Evolutionary conservation across 2,797 vertebrate species (phyloP).

Genomic region (Onychomys torridus): DNA sequence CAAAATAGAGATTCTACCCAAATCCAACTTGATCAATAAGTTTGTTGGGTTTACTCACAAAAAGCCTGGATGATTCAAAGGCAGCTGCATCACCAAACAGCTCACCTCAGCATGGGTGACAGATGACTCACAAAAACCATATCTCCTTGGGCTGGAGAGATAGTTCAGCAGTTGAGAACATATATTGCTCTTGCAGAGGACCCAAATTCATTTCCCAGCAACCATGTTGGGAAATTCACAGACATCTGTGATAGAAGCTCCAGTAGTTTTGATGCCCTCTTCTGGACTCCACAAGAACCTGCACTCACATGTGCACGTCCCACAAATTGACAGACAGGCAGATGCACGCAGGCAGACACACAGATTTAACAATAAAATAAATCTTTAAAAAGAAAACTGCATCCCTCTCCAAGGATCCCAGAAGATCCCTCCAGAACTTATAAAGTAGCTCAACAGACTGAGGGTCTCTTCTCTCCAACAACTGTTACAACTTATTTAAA

Average conservation of each 20-base stretch:
- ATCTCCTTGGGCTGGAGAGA: background rate
- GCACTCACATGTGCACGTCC: no score
- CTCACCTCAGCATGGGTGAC: background rate
- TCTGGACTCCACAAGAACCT: background rate
- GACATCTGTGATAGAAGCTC: background rate
- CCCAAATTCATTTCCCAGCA: background rate
- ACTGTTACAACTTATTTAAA: background rate
- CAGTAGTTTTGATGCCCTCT: background rate
- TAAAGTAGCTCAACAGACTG: background rate
- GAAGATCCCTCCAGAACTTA: background rate
- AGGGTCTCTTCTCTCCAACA: background rate
- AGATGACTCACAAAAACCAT: background rate
- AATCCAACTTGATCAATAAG: background rate
- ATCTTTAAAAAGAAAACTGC: background rate
- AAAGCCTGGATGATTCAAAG: background rate
- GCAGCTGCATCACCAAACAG: background rate
- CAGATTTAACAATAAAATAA: background rate
- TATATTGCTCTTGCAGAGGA: background rate
- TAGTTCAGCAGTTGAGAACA: background rate
- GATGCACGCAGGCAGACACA: background rate
- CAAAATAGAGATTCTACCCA: background rate
- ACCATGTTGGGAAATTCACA: background rate
- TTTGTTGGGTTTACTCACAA: background rate
- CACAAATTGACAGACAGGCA: background rate
- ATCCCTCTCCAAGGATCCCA: no score